Conservation (phyloP, 1,140 invertebrate genomes). For the Solenopsis invicta region DNA sequence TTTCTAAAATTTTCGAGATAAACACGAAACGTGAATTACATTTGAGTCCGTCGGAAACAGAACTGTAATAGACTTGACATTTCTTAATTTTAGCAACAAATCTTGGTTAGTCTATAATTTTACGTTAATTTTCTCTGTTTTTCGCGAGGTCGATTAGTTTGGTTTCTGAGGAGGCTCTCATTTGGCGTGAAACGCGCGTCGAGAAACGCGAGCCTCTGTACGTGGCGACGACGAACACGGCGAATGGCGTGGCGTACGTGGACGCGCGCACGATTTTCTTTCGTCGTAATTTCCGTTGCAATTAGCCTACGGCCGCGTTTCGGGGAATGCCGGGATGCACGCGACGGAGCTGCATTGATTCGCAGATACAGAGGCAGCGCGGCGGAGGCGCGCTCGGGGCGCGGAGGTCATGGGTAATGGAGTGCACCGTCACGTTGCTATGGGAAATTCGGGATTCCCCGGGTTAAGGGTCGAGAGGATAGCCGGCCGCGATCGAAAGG, state of each 20-base stretch:
- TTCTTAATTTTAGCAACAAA: background rate
- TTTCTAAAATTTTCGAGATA: background rate
- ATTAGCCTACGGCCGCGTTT: conserved; percentile 71
- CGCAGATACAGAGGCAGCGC: conserved; percentile 72
- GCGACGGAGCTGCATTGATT: conserved; percentile 80
- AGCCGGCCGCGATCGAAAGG: conserved; percentile 37
- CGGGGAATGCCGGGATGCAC: conserved; percentile 74
- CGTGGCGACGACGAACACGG: background rate
- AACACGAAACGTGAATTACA: background rate
- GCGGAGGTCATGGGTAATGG: conserved; percentile 80
- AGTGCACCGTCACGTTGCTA: conserved; percentile 77
- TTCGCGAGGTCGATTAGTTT: background rate
- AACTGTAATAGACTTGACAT: background rate
- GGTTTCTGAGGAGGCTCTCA: background rate
- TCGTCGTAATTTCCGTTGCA: conserved; percentile 69
- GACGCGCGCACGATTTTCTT: conserved; percentile 45
- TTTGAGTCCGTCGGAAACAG: background rate
- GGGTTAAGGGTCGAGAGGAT: conserved; percentile 62
- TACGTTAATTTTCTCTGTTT: background rate
- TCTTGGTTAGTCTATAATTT: background rate
- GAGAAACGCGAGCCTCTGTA: background rate
- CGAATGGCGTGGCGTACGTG: conserved; percentile 18
- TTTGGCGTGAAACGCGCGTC: background rate
- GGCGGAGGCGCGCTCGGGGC: conserved; percentile 68
- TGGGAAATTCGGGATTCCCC: conserved; percentile 76